These are phyloP conservation scores for Nothobranchius kuhntae DNA, from an alignment of 2,113 vertebrate species.

Conservation along the genomic window DNA sequence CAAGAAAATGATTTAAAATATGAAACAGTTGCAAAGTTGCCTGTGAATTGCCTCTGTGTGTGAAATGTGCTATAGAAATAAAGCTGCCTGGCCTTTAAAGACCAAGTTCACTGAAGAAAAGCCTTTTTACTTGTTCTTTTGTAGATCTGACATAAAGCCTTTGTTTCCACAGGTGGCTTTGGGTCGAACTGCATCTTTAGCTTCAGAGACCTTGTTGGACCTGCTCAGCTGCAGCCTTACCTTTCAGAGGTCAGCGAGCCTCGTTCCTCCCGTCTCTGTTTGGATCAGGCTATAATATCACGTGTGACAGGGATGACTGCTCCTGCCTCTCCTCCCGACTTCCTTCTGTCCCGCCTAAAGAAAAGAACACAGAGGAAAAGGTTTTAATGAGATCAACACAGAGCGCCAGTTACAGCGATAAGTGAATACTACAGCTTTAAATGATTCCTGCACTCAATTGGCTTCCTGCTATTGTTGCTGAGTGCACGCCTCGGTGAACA, in stretches of 20 bases:
- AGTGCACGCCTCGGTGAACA: slow-evolving; percentile 85
- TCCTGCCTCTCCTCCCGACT: slow-evolving; percentile 34
- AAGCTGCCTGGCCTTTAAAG: too few relatives aligned
- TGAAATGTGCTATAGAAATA: too few relatives aligned
- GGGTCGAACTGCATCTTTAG: slow-evolving; percentile 28
- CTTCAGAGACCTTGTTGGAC: slow-evolving; percentile 34
- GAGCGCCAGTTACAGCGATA: slow-evolving; percentile 91
- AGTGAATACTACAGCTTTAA: slow-evolving; percentile 96
- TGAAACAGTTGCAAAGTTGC: too few relatives aligned
- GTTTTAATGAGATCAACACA: slow-evolving; percentile 89
- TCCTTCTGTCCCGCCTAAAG: slow-evolving; percentile 48
- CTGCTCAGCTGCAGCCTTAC: slow-evolving; percentile 4
- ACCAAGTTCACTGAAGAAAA: too few relatives aligned
- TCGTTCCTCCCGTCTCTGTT: slow-evolving; percentile 23
- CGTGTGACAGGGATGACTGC: slow-evolving; percentile 60
- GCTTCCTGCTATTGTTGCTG: slow-evolving; percentile 84
- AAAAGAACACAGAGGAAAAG: slow-evolving; percentile 78
- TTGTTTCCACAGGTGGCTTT: slow-evolving; percentile 3
- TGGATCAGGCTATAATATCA: slow-evolving; percentile 66
- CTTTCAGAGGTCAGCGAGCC: slow-evolving; percentile 31
- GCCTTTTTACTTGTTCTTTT: too few relatives aligned
- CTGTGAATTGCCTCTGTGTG: too few relatives aligned
- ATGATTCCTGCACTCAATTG: slow-evolving; percentile 88
- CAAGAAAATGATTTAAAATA: too few relatives aligned
- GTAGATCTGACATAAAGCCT: background rate